Evolutionary conservation across 2,113 vertebrate species (phyloP).

Genomic region (Anoura caudifer): DNA sequence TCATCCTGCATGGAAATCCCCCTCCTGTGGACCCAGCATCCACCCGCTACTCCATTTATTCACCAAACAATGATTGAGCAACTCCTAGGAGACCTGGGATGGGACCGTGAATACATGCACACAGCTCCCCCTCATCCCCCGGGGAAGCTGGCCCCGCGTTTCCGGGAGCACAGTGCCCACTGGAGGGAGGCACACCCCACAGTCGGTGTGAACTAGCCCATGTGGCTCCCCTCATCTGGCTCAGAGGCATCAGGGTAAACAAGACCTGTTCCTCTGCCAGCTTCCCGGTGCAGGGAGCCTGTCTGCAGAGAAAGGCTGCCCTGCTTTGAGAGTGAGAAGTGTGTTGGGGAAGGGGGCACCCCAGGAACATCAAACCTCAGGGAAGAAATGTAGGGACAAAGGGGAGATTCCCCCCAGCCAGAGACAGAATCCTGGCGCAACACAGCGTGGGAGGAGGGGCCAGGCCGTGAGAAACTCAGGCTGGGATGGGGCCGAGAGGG

Average conservation of each 20-base stretch:
- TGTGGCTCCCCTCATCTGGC: not conserved
- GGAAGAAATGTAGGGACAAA: not conserved
- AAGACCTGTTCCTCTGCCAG: not conserved
- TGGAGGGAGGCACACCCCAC: not conserved
- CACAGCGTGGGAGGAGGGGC: not conserved
- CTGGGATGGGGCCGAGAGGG: slow-evolving; percentile 57
- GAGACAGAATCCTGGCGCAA: not conserved
- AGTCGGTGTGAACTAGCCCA: not conserved
- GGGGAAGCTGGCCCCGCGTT: not conserved
- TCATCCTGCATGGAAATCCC: not conserved
- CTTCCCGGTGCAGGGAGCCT: not conserved
- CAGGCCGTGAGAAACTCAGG: slow-evolving; percentile 32
- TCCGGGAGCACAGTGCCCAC: not conserved
- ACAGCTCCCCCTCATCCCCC: not conserved
- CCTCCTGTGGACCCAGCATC: not conserved
- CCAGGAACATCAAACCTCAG: not conserved
- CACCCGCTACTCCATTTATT: not conserved
- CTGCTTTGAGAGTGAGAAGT: not conserved
- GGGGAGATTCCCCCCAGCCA: not conserved
- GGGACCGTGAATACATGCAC: fast-evolving
- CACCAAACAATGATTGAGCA: not conserved
- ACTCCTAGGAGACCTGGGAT: not conserved
- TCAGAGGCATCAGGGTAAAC: not conserved
- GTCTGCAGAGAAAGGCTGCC: not conserved
- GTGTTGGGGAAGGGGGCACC: not conserved